Conservation (phyloP, 2,888 invertebrate species). For the Capitulum mitella region DNA sequence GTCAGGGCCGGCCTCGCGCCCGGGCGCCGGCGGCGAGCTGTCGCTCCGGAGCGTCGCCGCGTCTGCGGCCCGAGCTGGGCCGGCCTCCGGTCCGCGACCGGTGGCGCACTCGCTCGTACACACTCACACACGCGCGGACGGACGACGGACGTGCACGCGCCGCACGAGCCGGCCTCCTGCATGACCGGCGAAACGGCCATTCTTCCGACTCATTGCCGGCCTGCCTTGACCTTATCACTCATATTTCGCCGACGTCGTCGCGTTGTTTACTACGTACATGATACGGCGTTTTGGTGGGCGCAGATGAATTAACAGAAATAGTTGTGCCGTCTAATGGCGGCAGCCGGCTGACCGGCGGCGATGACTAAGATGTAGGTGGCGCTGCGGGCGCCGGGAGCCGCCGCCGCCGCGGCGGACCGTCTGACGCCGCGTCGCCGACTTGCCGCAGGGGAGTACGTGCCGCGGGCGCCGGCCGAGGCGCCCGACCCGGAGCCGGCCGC, state of each 20-base stretch:
- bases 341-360: slow-evolving; percentile 31
- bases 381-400: neutral
- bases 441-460: neutral
- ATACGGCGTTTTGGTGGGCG: slow-evolving; percentile 20
- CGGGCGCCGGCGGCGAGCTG: too few relatives aligned
- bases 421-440: neutral
- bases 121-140: neutral
- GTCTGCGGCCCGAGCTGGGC: neutral
- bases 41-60: neutral
- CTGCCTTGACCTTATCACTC: slow-evolving; percentile 23
- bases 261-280: slow-evolving; percentile 15
- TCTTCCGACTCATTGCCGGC: slow-evolving; percentile 13
- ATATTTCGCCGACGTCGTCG: neutral
- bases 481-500: neutral
- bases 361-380: slow-evolving; percentile 39
- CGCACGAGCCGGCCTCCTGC: neutral
- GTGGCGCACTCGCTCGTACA: too few relatives aligned
- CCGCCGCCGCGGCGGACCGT: neutral
- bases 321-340: neutral
- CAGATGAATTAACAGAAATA: slow-evolving; percentile 18
- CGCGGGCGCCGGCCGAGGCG: neutral
- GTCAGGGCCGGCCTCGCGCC: too few relatives aligned
- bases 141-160: neutral
- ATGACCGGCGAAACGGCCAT: slow-evolving; percentile 8
- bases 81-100: too few relatives aligned